Percentiles rank a stretch among this genome's conserved stretches.
Evolutionary conservation across 2,888 invertebrate genomes (phyloP).

Genomic region (Sarcophaga rosellei): DNA sequence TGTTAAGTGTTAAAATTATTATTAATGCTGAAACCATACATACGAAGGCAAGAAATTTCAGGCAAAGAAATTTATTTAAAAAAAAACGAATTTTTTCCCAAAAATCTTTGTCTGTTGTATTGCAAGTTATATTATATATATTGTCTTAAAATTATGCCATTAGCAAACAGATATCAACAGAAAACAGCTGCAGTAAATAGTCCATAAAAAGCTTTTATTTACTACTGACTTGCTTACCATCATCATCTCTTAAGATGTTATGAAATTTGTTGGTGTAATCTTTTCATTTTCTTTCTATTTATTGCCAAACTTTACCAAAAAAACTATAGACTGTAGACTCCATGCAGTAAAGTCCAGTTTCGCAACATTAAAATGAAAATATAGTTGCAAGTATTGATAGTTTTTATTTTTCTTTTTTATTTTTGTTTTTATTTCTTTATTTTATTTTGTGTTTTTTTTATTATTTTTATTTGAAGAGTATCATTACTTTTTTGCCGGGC

Average conservation of each 20-base stretch:
- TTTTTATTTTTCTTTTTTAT: neutral
- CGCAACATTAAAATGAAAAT: slow-evolving; percentile 13
- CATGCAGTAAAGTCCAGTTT: slow-evolving; percentile 60
- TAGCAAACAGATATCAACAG: slow-evolving; percentile 18
- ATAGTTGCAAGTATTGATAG: slow-evolving; percentile 3
- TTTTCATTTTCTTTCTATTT: slow-evolving; percentile 44
- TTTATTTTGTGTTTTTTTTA: slow-evolving; percentile 29
- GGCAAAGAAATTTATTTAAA: neutral
- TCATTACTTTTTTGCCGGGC: neutral
- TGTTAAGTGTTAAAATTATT: slow-evolving; percentile 32
- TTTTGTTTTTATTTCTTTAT: neutral
- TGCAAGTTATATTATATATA: slow-evolving; percentile 28
- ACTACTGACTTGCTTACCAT: neutral
- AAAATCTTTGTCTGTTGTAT: neutral
- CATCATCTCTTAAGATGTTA: slow-evolving; percentile 26
- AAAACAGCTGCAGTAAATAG: slow-evolving; percentile 12
- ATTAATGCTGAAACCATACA: neutral
- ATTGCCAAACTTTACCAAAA: slow-evolving; percentile 44
- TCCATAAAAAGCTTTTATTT: slow-evolving; percentile 49
- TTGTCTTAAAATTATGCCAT: slow-evolving; percentile 55
- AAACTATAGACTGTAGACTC: neutral
- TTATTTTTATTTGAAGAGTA: slow-evolving; percentile 3
- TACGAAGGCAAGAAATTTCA: neutral
- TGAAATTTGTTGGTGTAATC: slow-evolving; percentile 30
- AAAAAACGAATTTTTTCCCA: neutral